A percentile compares a stretch with the other conserved stretches of the same genome.
Conservation (phyloP, 2,888 invertebrate species). For the Oasisia sp. region DNA sequence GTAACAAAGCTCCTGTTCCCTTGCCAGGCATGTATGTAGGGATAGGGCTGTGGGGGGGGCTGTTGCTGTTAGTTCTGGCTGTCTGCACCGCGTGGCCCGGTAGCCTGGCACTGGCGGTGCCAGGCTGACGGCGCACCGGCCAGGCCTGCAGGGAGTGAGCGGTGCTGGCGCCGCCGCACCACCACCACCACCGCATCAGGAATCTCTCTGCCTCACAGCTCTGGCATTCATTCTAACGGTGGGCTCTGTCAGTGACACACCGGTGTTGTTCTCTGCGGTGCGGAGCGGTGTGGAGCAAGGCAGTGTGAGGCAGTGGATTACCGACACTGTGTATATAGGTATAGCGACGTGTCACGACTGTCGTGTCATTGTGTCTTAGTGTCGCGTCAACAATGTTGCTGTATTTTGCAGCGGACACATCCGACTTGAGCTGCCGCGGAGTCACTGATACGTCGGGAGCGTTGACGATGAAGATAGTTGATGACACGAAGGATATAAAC, state of each 20-base stretch:
- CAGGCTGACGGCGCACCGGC: neutral
- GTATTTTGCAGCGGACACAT: neutral
- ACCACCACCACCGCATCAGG: neutral
- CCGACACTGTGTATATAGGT: neutral
- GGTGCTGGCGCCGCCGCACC: neutral
- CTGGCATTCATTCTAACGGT: neutral
- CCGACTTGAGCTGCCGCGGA: neutral
- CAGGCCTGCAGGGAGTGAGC: neutral
- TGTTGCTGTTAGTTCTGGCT: neutral
- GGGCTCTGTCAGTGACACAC: neutral
- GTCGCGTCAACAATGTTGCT: conserved; percentile 17
- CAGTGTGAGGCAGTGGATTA: neutral
- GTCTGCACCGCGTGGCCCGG: neutral
- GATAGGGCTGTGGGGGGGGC: neutral
- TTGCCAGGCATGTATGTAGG: neutral
- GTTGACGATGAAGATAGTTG: neutral
- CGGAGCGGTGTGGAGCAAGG: no score
- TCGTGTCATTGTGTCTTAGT: neutral
- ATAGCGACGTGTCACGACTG: no score
- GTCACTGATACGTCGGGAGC: neutral
- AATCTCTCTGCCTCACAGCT: neutral
- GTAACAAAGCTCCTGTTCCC: no score
- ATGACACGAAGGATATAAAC: neutral
- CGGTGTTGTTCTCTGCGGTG: neutral
- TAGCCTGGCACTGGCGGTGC: neutral